A percentile compares a stretch with the other conserved stretches of the same genome.
phyloP scores from a whole-genome alignment of 1,140 invertebrate species.

The Reticulitermes speratus region DNA sequence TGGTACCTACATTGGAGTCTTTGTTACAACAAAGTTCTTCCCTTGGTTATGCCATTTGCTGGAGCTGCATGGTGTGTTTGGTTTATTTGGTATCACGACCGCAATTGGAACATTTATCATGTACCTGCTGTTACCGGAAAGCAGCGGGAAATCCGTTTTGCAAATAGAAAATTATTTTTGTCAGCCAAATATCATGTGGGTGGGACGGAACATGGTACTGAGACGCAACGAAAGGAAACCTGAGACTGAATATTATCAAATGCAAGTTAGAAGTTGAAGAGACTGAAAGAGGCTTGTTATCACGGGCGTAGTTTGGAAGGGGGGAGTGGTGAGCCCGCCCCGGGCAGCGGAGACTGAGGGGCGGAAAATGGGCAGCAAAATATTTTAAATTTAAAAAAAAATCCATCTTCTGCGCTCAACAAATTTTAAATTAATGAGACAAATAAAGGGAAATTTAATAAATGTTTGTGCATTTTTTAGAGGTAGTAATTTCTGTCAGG shows the following conservation, averaged over 20 bases:
- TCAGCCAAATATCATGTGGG: conserved; percentile 63
- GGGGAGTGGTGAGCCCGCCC: no score
- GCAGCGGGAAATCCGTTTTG: conserved; percentile 71
- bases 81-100: conserved; percentile 64
- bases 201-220: conserved; percentile 39
- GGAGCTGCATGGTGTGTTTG: conserved; percentile 62
- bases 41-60: conserved; percentile 58
- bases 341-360: no score
- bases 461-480: no score
- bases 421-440: no score
- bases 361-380: no score
- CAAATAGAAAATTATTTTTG: conserved; percentile 79
- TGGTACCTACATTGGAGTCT: conserved; percentile 63
- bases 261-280: background rate
- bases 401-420: no score
- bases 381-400: no score
- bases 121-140: conserved; percentile 76
- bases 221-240: background rate
- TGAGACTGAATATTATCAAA: background rate
- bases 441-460: no score
- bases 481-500: no score
- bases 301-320: no score
- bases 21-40: conserved; percentile 72
- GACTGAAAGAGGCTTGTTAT: background rate
- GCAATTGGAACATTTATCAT: conserved; percentile 61